A percentile compares a stretch with the other conserved stretches of the same genome.
Evolutionary conservation across 92 coral and sea anemone genomes (phyloP).

Genomic region (Nematostella vectensis): DNA sequence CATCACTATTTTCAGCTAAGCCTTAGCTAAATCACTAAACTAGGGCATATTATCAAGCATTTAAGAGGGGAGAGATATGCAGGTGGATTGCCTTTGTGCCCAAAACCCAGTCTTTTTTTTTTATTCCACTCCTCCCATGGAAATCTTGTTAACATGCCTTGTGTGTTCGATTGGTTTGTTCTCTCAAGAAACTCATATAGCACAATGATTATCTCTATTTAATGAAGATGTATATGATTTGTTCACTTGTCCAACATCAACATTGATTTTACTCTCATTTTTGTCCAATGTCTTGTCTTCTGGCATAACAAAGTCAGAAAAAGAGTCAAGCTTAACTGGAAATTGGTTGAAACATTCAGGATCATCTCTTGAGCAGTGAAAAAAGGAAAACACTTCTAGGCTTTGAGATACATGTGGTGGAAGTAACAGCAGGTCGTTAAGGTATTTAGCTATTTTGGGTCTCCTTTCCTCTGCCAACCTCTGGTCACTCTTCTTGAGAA

Average conservation of each 20-base stretch:
- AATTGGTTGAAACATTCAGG: constrained; percentile 52
- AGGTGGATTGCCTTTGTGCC: too few species aligned
- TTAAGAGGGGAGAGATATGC: too few species aligned
- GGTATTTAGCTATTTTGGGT: constrained; percentile 54
- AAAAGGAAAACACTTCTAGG: constrained; percentile 42
- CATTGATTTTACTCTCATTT: neutral
- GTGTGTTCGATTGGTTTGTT: too few species aligned
- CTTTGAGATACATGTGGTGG: constrained; percentile 50
- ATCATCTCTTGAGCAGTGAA: constrained; percentile 39
- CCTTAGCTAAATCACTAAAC: too few species aligned
- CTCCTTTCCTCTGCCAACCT: constrained; percentile 64
- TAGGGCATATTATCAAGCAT: too few species aligned
- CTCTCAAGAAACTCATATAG: too few species aligned
- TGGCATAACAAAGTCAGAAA: constrained; percentile 10
- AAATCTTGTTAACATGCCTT: too few species aligned
- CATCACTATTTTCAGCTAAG: too few species aligned
- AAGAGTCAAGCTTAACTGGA: constrained; percentile 24
- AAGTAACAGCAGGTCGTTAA: constrained; percentile 37
- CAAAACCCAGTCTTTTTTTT: too few species aligned
- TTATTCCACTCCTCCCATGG: too few species aligned
- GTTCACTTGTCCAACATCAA: neutral
- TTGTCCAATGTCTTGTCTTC: too few species aligned
- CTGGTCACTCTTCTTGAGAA: constrained; percentile 68
- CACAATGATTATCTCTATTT: neutral
- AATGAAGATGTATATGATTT: neutral